Base-by-base conservation (phyloP, 1,140 invertebrate species). In the Drosophila willistoni region DNA sequence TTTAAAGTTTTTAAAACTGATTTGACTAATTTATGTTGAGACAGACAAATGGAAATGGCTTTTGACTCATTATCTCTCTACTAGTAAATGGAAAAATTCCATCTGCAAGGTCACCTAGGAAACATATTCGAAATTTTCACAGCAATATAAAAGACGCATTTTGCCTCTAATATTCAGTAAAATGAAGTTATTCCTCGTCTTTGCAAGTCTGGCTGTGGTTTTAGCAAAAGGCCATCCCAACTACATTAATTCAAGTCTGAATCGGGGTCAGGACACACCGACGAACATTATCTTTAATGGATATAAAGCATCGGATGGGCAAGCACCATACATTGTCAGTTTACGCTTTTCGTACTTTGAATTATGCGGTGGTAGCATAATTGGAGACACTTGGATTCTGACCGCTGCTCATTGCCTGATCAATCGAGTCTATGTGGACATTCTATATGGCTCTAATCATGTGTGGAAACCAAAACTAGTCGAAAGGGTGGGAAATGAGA, bases 401-500 rank as follows among this genome's bases (percentile, higher is more conserved):
- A 94, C 94, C 3, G 94, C 95, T 3, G 94, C 94, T 4, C 95
- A 95, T 75, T 95, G 94, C 64, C 54, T 81, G 2, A 12, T 61
- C 60, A 25, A 64, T 63, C 4, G 39, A 82, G 42, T 71, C 44
- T 33, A 82, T 76, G 33, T 47, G 14, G 79, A 76, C 17, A 74
- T 90, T 19, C 62, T 90, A 34, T 86, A 90, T n/a, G 90, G 89
- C 14, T 78, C 90, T 7, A 87, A 78, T n/a, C 62, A 63, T n/a
- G 73, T 39, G 39, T 9, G 14, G 14, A 17, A 9, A 44, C 13
- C n/a, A 47, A 47, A 47, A 10, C 7, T 17, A 9, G 14, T 13
- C 12, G 70, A 81, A 9, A 59, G 47, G 2, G 80, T 91, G 7
- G 44, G 79, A 5, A 76, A 59, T 0, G 33, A 76, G 1, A 74